Percentiles rank a stretch among this genome's conserved stretches.
These are phyloP conservation scores for Poeciliopsis retropinna DNA, from an alignment of 2,113 vertebrate genomes.

Conservation along the genomic window DNA sequence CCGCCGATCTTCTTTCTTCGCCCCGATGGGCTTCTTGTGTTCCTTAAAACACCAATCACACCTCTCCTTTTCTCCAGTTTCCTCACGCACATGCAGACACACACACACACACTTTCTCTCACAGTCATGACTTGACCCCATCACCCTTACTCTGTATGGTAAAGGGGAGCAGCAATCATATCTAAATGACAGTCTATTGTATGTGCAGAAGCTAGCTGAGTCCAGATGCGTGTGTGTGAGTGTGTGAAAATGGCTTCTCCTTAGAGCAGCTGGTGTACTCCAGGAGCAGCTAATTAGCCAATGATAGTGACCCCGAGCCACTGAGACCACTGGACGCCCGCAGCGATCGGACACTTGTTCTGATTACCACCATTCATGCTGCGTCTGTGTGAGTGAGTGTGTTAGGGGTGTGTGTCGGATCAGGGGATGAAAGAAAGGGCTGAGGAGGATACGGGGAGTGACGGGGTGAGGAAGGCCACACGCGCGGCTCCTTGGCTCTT, in stretches of 20 bases:
- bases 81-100: conserved; percentile 30
- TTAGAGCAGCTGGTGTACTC: conserved; percentile 59
- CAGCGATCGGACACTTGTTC: conserved; percentile 73
- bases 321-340: conserved; percentile 67
- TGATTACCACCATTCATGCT: conserved; percentile 75
- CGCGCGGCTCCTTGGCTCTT: conserved; percentile 49
- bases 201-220: conserved; percentile 39
- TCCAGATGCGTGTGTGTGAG: conserved; percentile 26
- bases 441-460: conserved; percentile 56
- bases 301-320: conserved; percentile 74
- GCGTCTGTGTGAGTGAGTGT: background rate
- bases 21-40: conserved; percentile 58
- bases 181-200: conserved; percentile 65
- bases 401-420: conserved; percentile 28
- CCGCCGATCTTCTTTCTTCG: conserved; percentile 24
- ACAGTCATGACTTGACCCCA: conserved; percentile 49
- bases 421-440: conserved; percentile 39
- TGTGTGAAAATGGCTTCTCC: conserved; percentile 51
- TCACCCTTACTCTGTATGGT: conserved; percentile 52
- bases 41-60: conserved; percentile 58
- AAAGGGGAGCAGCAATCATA: conserved; percentile 67
- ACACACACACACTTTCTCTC: conserved; percentile 4
- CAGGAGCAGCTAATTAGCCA: conserved; percentile 78
- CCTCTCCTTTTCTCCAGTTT: conserved; percentile 16
- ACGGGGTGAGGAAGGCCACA: conserved; percentile 63